Conservation (phyloP, 2,888 invertebrate species). For the Coleophora deauratella region DNA sequence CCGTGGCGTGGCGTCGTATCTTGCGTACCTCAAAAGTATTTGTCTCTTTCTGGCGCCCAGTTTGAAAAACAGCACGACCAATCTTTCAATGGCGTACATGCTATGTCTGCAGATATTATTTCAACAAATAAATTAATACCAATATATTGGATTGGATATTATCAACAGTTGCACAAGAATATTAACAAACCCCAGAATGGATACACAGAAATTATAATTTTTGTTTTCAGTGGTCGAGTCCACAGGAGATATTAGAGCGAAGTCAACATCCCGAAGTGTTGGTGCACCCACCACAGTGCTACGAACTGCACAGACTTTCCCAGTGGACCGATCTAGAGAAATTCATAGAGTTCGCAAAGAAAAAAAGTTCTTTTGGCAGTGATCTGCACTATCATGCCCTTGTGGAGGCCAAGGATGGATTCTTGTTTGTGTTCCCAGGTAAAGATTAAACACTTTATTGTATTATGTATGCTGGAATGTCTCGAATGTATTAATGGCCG, state of each 20-base stretch:
- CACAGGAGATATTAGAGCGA: constrained; percentile 61
- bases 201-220: background rate
- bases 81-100: too few relatives aligned
- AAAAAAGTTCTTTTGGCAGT: constrained; percentile 69
- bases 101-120: too few relatives aligned
- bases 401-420: constrained; percentile 74
- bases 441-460: constrained; percentile 5
- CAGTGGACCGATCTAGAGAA: constrained; percentile 71
- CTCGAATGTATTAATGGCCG: too few relatives aligned
- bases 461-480: too few relatives aligned
- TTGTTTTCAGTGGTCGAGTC: constrained; percentile 77
- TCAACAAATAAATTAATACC: too few relatives aligned
- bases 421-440: constrained; percentile 76
- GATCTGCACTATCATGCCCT: constrained; percentile 70
- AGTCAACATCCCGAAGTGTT: constrained; percentile 47
- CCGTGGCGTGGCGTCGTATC: too few relatives aligned
- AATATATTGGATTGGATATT: too few relatives aligned
- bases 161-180: too few relatives aligned
- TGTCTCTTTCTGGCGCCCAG: too few relatives aligned
- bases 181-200: too few relatives aligned
- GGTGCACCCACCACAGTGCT: constrained; percentile 84
- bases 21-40: too few relatives aligned
- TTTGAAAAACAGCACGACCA: too few relatives aligned
- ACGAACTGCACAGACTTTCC: constrained; percentile 79
- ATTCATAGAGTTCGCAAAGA: constrained; percentile 73